These are phyloP conservation scores for Fregata magnificens DNA, from an alignment of 2,113 vertebrate species.

Conservation along the genomic window DNA sequence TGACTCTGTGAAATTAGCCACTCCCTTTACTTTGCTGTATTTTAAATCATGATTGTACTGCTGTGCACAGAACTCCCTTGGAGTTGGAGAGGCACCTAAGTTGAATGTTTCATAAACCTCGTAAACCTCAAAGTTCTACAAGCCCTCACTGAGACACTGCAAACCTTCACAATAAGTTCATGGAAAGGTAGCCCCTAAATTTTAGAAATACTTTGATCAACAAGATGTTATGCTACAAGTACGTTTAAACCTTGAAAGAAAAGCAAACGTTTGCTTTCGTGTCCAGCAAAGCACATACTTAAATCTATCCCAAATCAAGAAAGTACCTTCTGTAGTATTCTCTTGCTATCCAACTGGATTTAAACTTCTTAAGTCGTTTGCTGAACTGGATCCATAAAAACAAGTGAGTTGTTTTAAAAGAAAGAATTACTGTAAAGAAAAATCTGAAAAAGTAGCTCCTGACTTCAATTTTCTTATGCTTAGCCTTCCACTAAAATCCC, in stretches of 20 bases:
- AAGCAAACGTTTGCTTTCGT: neutral
- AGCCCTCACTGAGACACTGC: neutral
- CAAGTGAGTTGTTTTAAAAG: neutral
- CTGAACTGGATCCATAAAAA: slow-evolving; percentile 32
- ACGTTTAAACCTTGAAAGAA: neutral
- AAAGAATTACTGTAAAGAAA: slow-evolving; percentile 4
- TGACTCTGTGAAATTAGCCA: neutral
- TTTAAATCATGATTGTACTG: neutral
- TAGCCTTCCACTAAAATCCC: slow-evolving; percentile 10
- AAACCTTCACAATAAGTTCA: neutral
- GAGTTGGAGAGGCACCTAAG: neutral
- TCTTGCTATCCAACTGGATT: neutral
- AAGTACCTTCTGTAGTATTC: neutral
- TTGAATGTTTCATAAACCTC: neutral
- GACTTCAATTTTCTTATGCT: slow-evolving; percentile 24
- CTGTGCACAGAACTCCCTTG: neutral
- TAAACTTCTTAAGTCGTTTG: neutral
- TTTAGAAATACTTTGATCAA: neutral
- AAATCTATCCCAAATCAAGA: neutral
- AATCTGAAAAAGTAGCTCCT: neutral
- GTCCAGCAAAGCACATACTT: neutral
- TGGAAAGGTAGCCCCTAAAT: neutral
- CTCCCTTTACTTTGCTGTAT: neutral
- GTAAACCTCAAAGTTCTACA: neutral
- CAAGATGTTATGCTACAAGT: neutral